Evolutionary conservation across 1,140 invertebrate genomes (phyloP), one percentile per base, ranked within the genome.

Genomic region (Psix sp.): DNA sequence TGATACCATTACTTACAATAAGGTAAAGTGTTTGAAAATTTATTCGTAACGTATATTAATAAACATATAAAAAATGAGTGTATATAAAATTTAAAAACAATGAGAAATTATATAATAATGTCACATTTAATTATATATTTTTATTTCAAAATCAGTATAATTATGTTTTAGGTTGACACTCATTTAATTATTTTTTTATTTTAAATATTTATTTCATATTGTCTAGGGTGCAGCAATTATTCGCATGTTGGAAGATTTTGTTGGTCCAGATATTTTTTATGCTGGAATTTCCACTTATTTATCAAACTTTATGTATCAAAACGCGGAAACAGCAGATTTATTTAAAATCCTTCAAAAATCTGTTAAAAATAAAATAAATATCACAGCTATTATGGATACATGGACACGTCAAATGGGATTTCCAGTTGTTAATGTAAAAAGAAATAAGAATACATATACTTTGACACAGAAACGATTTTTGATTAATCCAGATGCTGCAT

Each of bases 401-500:
- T 99, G 96, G 95, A 96, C 94, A 0, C 88, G 90, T 26, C 96
- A 98, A 87, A 97, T 95, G 93, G 96, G 96, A 5, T 95, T 93
- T 73, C 96, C 97, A 0, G 89, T 97, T 0, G 85, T 98, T 0
- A 90, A 87, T 1, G 91, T 95, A 1, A 85, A 67, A 0, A 86
- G 83, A 42, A 75, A 78, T 1, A 73, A 79, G 17, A 88, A 88
- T 33, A 88, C 82, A 1, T 91, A 90, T 39, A 87, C 85, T 1
- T 85, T 96, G 0, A 92, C 88, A 0, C 94, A 96, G 77, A 88
- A 91, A 60, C 83, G 94, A 67, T 96, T 94, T 78, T 86, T 95
- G 0, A 85, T 89, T 0, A 91, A 95, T 84, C 88, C 90, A 0
- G 88, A 92, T 45, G 88, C 88, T 2, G 74, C 81, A 21, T 89